These are phyloP conservation scores for Tympanuchus pallidicinctus DNA, from an alignment of 2,113 vertebrate genomes.

Conservation along the genomic window DNA sequence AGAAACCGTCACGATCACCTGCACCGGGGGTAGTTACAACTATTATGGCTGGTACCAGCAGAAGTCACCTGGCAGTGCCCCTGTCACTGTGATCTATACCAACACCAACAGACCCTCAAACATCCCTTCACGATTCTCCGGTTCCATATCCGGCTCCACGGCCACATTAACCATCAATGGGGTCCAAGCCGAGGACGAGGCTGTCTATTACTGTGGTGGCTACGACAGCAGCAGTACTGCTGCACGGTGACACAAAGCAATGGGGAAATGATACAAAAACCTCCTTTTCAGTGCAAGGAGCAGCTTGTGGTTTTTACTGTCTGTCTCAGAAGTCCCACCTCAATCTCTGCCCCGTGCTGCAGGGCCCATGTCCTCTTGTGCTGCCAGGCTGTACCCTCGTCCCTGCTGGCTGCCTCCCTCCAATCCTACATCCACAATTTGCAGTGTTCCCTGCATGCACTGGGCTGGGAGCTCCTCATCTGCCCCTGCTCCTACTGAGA, in stretches of 20 bases:
- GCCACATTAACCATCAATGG: not conserved
- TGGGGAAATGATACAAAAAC: not conserved
- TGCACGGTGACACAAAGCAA: not conserved
- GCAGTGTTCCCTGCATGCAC: no score
- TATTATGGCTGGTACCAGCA: not conserved
- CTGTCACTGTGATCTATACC: fast-evolving
- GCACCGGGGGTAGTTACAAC: fast-evolving
- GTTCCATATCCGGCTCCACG: fast-evolving
- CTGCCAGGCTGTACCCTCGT: not conserved
- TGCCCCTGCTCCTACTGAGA: fast-evolving
- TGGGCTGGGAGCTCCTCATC: no score
- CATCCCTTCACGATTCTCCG: not conserved
- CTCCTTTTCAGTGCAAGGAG: not conserved
- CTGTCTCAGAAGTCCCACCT: not conserved
- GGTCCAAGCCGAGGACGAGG: not conserved
- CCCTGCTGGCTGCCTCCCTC: not conserved
- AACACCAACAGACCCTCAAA: fast-evolving
- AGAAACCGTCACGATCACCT: not conserved
- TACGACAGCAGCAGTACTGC: fast-evolving
- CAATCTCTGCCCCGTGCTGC: not conserved
- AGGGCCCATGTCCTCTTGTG: not conserved
- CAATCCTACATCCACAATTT: not conserved
- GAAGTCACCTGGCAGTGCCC: not conserved
- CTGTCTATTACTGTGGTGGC: not conserved
- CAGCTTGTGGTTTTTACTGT: not conserved